A percentile compares a stretch with the other conserved stretches of the same genome.
Conservation (phyloP, 2,113 vertebrate species). For the Brienomyrus longianalis region DNA sequence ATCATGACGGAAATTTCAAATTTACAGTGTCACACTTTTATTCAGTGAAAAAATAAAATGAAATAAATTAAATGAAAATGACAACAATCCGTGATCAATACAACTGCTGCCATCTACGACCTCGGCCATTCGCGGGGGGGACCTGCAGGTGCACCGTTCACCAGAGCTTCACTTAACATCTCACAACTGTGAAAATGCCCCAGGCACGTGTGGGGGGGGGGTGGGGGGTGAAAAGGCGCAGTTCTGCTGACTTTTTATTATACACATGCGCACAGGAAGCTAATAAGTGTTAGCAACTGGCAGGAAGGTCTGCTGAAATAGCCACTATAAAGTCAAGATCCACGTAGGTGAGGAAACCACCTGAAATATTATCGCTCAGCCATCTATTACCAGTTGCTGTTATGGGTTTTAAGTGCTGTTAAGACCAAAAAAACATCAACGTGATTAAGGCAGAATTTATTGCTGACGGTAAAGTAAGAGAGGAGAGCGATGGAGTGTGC, state of each 20-base stretch:
- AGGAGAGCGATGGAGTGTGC: background rate
- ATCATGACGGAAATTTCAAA: background rate
- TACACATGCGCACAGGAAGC: background rate
- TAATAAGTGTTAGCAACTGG: background rate
- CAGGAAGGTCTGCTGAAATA: background rate
- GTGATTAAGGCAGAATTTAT: background rate
- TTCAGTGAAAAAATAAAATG: background rate
- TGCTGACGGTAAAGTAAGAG: background rate
- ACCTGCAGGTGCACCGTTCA: background rate
- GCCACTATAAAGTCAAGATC: background rate
- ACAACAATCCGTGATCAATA: background rate
- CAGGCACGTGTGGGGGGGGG: background rate
- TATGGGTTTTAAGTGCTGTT: constrained; percentile 9
- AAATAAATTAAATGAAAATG: background rate
- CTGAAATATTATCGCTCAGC: background rate
- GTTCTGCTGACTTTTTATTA: background rate
- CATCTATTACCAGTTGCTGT: constrained; percentile 4
- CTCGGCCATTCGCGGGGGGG: background rate
- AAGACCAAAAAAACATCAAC: constrained; percentile 7
- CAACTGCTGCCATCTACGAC: background rate
- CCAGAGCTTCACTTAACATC: background rate
- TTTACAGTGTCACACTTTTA: background rate
- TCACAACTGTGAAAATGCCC: background rate
- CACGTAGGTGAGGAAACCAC: background rate
- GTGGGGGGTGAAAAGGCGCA: background rate